Conservation (phyloP, 2,113 vertebrate species). For the Copsychus sechellarum region DNA sequence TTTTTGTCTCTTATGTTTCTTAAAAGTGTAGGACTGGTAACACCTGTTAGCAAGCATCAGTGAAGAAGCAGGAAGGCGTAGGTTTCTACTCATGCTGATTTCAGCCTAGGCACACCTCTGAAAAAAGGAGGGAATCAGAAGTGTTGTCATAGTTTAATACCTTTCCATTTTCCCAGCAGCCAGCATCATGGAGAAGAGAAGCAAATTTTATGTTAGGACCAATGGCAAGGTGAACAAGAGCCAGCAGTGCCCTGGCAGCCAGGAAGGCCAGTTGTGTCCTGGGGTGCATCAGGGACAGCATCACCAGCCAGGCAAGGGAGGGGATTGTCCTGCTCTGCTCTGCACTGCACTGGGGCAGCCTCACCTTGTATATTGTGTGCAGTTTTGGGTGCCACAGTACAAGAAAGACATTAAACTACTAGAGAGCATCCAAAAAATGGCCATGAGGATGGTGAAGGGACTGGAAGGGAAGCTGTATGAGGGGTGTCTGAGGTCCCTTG, state of each 20-base stretch:
- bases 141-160: background rate
- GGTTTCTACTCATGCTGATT: background rate
- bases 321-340: too few species aligned
- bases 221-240: background rate
- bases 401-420: background rate
- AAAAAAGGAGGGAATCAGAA: background rate
- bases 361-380: too few species aligned
- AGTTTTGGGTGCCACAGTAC: too few species aligned
- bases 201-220: background rate
- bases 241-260: background rate
- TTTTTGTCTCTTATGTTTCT: background rate
- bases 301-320: accelerated
- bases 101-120: background rate
- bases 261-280: accelerated
- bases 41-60: background rate
- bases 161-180: background rate
- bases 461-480: background rate
- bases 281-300: background rate
- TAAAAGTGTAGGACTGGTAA: background rate
- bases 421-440: background rate
- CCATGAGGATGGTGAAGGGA: background rate
- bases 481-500: background rate
- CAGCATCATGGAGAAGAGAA: background rate
- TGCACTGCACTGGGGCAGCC: too few species aligned
- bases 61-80: background rate